Conservation (phyloP, 2,113 vertebrate species). For the Caranx ignobilis region DNA sequence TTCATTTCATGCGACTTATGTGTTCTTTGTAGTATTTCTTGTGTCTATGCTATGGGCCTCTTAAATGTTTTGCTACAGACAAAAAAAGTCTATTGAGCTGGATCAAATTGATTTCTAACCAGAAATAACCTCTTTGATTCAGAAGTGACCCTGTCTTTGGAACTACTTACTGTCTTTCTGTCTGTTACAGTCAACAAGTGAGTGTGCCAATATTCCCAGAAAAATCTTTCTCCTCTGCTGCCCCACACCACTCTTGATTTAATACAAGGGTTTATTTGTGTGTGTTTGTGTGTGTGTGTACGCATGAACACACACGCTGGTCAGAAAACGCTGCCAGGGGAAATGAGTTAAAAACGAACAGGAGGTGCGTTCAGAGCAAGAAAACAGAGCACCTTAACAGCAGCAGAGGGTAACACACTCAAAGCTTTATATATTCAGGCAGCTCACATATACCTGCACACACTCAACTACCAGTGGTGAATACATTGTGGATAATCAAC, state of each 20-base stretch:
- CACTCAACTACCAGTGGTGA: neutral
- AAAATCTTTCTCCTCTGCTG: conserved; percentile 48
- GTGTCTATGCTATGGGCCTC: too few species aligned
- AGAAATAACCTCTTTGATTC: neutral
- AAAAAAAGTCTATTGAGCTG: too few species aligned
- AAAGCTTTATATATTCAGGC: conserved; percentile 54
- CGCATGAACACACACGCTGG: neutral
- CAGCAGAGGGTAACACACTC: conserved; percentile 68
- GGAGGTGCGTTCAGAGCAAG: conserved; percentile 76
- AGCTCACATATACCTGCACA: conserved; percentile 14
- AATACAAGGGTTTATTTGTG: conserved; percentile 62
- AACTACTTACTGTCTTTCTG: neutral
- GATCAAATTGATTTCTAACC: neutral
- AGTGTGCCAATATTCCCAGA: conserved; percentile 33
- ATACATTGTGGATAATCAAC: neutral
- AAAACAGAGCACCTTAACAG: conserved; percentile 71
- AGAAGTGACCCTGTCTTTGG: neutral
- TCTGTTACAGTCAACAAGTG: neutral
- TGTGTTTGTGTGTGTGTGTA: conserved; percentile 31
- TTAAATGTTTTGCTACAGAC: too few species aligned
- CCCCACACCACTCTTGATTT: conserved; percentile 12
- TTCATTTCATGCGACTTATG: too few species aligned
- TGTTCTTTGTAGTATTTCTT: too few species aligned
- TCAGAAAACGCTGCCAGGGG: conserved; percentile 76
- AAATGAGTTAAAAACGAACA: conserved; percentile 81